Evolutionary conservation across 1,140 invertebrate genomes (phyloP).

Genomic region (Stratiolaelaps scimitus): DNA sequence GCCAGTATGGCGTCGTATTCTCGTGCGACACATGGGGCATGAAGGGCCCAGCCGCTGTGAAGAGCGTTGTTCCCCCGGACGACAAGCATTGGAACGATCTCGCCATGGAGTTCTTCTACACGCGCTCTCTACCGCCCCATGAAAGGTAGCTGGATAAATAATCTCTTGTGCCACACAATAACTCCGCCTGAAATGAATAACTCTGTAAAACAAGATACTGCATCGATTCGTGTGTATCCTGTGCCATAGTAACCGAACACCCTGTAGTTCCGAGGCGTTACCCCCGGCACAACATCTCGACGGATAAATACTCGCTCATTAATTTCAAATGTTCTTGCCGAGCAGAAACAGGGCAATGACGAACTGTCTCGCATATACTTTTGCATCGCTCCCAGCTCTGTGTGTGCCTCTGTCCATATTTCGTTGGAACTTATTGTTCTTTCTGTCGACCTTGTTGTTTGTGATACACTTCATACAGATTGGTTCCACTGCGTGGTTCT

Average conservation of each 20-base stretch:
- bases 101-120: slow-evolving; percentile 81
- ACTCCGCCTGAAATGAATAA: not conserved
- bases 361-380: too few species aligned
- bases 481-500: slow-evolving; percentile 65
- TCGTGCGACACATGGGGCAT: slow-evolving; percentile 62
- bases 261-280: too few species aligned
- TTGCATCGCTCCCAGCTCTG: too few species aligned
- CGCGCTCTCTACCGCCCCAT: slow-evolving; percentile 41
- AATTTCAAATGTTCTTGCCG: too few species aligned
- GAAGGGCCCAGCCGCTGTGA: slow-evolving; percentile 63
- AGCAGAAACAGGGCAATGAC: too few species aligned
- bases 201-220: not conserved
- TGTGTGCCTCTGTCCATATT: too few species aligned
- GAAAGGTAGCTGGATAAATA: slow-evolving; percentile 45
- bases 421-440: too few species aligned
- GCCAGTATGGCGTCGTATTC: slow-evolving; percentile 86
- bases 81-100: slow-evolving; percentile 82
- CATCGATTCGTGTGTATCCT: not conserved
- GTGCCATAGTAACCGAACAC: too few species aligned
- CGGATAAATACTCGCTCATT: too few species aligned
- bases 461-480: slow-evolving; percentile 36
- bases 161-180: not conserved
- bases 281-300: too few species aligned
- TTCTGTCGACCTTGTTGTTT: not conserved
- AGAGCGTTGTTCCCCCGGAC: slow-evolving; percentile 77